Evolutionary conservation across 2,797 vertebrate species (phyloP).

Genomic region (Philypnodon macrostomus): DNA sequence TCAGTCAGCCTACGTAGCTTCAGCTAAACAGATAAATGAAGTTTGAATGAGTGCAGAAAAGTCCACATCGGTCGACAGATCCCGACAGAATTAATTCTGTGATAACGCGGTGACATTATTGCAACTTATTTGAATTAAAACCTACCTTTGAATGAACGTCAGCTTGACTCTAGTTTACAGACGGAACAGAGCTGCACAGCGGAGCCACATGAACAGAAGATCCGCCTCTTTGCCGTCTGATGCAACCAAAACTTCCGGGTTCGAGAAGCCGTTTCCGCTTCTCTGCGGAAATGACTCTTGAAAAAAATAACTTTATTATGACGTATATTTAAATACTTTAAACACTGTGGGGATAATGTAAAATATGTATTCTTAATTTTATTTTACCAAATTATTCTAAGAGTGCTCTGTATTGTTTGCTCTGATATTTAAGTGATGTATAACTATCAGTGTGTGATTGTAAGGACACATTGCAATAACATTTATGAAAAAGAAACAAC

Average conservation of each 20-base stretch:
- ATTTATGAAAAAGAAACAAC: background rate
- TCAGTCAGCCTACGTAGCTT: slow-evolving; percentile 35
- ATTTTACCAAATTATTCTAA: too few species aligned
- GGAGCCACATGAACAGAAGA: slow-evolving; percentile 38
- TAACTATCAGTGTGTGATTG: too few species aligned
- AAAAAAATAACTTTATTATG: too few species aligned
- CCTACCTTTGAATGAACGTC: slow-evolving; percentile 66
- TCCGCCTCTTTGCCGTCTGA: slow-evolving; percentile 54
- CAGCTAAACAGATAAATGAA: slow-evolving; percentile 18
- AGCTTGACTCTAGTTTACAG: slow-evolving; percentile 40
- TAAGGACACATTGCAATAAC: background rate
- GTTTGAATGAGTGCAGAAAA: background rate
- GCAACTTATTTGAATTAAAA: background rate
- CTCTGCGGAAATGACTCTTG: slow-evolving; percentile 33
- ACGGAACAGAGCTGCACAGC: background rate
- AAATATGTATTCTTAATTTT: too few species aligned
- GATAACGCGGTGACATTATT: accelerated
- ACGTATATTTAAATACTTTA: too few species aligned
- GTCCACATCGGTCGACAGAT: accelerated
- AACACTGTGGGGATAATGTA: too few species aligned
- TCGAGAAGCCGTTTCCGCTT: slow-evolving; percentile 38
- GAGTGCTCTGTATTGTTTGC: too few species aligned
- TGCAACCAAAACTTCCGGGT: slow-evolving; percentile 65
- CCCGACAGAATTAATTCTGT: accelerated
- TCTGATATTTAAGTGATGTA: too few species aligned